Conservation (phyloP, 1,140 invertebrate species). For the Drosophila punjabiensis region DNA sequence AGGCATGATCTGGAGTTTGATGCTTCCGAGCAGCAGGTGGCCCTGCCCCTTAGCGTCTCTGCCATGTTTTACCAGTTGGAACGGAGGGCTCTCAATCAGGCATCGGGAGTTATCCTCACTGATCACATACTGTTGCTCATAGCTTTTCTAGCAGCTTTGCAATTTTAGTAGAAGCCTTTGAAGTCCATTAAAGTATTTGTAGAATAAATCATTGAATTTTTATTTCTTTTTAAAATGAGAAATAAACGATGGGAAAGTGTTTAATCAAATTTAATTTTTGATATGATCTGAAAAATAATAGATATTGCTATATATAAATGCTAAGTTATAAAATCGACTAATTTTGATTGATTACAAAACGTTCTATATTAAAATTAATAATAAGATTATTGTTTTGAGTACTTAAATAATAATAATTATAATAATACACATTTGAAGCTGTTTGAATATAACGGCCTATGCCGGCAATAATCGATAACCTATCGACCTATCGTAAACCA, state of each 20-base stretch:
- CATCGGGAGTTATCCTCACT: background rate
- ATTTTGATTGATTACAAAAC: too few species aligned
- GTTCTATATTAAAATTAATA: too few species aligned
- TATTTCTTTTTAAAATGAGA: background rate
- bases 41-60: slow-evolving; percentile 62
- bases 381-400: too few species aligned
- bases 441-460: background rate
- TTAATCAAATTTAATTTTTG: background rate
- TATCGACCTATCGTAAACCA: background rate
- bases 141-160: background rate
- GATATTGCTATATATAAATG: too few species aligned
- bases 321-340: too few species aligned
- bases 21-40: slow-evolving; percentile 54
- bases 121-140: background rate
- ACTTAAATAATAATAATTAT: background rate
- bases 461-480: background rate
- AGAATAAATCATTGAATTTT: background rate
- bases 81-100: slow-evolving; percentile 1
- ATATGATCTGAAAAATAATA: background rate
- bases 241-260: background rate
- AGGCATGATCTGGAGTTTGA: slow-evolving; percentile 76
- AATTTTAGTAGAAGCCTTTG: background rate
- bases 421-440: background rate
- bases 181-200: too few species aligned
- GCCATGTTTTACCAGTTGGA: slow-evolving; percentile 69